phyloP scores from a whole-genome alignment of 2,888 invertebrate genomes.

The Dryadula phaetusa region DNA sequence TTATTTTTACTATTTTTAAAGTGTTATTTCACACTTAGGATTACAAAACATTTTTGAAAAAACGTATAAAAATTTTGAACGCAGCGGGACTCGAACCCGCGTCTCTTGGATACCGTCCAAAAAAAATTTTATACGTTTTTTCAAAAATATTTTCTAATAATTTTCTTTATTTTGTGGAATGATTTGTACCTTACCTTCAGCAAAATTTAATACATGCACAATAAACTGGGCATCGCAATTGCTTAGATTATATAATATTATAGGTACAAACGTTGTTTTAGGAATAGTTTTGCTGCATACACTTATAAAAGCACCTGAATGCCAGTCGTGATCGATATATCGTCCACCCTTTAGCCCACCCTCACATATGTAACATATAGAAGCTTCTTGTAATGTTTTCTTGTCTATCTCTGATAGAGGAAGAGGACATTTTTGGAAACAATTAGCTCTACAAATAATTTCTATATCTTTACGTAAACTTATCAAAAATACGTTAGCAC shows the following conservation, averaged over 20 bases:
- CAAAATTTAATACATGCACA: too few species aligned
- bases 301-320: background rate
- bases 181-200: too few species aligned
- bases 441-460: slow-evolving; percentile 4
- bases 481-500: slow-evolving; percentile 16
- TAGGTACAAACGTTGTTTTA: background rate
- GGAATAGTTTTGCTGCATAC: background rate
- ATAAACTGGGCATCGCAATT: background rate
- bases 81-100: too few species aligned
- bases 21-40: too few species aligned
- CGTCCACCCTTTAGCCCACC: background rate
- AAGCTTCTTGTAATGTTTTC: background rate
- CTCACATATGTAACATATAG: background rate
- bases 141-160: too few species aligned
- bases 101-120: too few species aligned
- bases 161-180: too few species aligned
- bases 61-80: too few species aligned
- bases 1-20: too few species aligned
- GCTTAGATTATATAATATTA: background rate
- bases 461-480: slow-evolving; percentile 9
- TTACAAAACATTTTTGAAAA: too few species aligned
- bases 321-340: slow-evolving; percentile 2
- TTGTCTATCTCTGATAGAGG: background rate
- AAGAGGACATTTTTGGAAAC: background rate
- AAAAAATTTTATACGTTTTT: too few species aligned